Conservation (phyloP, 2,888 invertebrate genomes). For the Amphipoea oculea region DNA sequence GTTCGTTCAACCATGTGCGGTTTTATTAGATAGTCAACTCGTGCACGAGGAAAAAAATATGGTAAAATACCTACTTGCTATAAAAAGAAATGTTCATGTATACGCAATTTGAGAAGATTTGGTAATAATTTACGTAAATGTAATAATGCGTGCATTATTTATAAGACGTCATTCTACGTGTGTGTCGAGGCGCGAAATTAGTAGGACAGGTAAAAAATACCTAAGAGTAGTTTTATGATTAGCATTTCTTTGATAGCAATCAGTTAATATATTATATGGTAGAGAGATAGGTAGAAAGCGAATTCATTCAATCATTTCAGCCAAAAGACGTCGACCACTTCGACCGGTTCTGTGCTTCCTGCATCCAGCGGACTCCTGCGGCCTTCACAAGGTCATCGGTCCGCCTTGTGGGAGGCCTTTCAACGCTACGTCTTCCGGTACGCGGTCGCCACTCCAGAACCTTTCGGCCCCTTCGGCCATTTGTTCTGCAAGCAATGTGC, state of each 20-base stretch:
- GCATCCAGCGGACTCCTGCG: no score
- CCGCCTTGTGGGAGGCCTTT: no score
- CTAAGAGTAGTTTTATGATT: neutral
- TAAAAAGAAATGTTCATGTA: slow-evolving; percentile 13
- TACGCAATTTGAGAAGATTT: slow-evolving; percentile 6
- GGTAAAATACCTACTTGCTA: neutral
- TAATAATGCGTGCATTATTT: neutral
- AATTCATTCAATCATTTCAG: neutral
- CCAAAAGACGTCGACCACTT: no score
- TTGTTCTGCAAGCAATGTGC: no score
- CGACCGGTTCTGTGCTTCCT: no score
- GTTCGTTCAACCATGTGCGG: slow-evolving; percentile 34
- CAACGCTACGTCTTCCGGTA: no score
- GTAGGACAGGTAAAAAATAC: neutral
- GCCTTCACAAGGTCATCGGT: no score
- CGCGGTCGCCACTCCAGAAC: no score
- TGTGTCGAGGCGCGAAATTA: neutral
- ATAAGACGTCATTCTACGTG: neutral
- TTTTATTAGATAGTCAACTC: slow-evolving; percentile 30
- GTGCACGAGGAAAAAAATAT: slow-evolving; percentile 26
- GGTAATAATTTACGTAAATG: slow-evolving; percentile 16
- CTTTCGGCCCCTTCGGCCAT: no score
- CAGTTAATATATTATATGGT: no score
- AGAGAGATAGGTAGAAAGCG: neutral
- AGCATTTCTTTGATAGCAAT: neutral